A percentile compares a stretch with the other conserved stretches of the same genome.
phyloP scores from a whole-genome alignment of 2,888 invertebrate species.

The Drosophila peninsularis region DNA sequence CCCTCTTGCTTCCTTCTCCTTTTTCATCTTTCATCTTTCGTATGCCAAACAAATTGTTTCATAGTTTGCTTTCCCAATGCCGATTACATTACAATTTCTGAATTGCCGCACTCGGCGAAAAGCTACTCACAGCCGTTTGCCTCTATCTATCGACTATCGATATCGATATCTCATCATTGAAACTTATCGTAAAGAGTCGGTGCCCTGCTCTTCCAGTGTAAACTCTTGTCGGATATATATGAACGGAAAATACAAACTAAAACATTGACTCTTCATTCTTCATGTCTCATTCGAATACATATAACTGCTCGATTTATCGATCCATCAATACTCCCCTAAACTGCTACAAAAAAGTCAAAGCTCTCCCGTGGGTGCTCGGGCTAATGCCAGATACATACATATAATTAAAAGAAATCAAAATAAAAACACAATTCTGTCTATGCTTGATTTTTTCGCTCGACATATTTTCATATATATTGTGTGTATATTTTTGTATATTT shows the following conservation, averaged over 20 bases:
- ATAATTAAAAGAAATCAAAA: too few species aligned
- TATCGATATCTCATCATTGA: slow-evolving; percentile 28
- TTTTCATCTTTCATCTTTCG: slow-evolving; percentile 1
- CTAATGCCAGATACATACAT: background rate
- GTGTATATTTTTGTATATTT: slow-evolving; percentile 58
- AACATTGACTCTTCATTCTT: too few species aligned
- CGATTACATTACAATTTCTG: slow-evolving; percentile 14
- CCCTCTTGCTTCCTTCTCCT: background rate
- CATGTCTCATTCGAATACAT: too few species aligned
- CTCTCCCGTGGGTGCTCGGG: background rate
- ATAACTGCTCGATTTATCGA: background rate
- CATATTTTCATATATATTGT: slow-evolving; percentile 68
- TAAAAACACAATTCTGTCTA: slow-evolving; percentile 63
- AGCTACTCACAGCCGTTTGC: slow-evolving; percentile 78
- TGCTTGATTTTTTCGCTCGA: slow-evolving; percentile 63
- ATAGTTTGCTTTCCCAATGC: slow-evolving; percentile 35
- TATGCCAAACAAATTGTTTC: slow-evolving; percentile 16
- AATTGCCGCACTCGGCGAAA: slow-evolving; percentile 36
- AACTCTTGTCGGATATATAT: background rate
- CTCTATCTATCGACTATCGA: slow-evolving; percentile 33
- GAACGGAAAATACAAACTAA: background rate
- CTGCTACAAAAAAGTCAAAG: background rate
- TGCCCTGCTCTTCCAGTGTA: slow-evolving; percentile 29
- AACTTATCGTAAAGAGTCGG: slow-evolving; percentile 64
- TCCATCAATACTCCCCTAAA: background rate